Base-by-base conservation (phyloP, 2,113 vertebrate species). In the Sander lucioperca region DNA sequence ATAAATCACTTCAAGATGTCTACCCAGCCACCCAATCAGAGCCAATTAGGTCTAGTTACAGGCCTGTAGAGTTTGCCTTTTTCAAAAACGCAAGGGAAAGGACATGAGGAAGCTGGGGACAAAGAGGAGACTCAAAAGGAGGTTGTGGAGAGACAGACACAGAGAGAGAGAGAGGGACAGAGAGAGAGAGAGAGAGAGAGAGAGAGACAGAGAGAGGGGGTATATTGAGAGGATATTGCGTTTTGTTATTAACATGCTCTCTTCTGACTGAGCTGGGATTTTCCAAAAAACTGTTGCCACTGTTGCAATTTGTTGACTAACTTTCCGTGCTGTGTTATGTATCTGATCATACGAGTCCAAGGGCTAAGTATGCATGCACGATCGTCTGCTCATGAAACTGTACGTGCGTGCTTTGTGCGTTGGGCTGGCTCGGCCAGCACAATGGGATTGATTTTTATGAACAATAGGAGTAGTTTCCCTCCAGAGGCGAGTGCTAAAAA, bases 1-100 rank as follows among this genome's bases (percentile, higher is more conserved):
- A 83, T 82, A 82, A 94, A 95, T 94, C 83, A 91, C 83, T 94
- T 93, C 90, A 91, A 90, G 87, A 93, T 94, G 91, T 92, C 87
- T 82, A 59, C 75, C 23, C 54, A 83, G 78, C 66, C 69, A 74
- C 56, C 79, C 80, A 93, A 94, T 92, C 90, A 88, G 78, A 88
- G 74, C 82, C 86, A 87, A 90, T 92, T 89, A 92, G 69, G 36
- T 63, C 70, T 77, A 27, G 83, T 91, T 86, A 77, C n/a, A 86
- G 74, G 59, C 74, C 86, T 74, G 91, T 70, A 30, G 78, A 82
- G 19, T 83, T 59, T 83, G 74, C 58, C 88, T 73, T 85, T 72
- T 83, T 57, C 6, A 70, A 62, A 45, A 74, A 73, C 39, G 48
- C 33, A 19, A 16, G 48, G 30, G 13, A 50, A 68, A 86, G 80